Base-by-base conservation (phyloP, 2,113 vertebrate species). In the Hassar affinis region DNA sequence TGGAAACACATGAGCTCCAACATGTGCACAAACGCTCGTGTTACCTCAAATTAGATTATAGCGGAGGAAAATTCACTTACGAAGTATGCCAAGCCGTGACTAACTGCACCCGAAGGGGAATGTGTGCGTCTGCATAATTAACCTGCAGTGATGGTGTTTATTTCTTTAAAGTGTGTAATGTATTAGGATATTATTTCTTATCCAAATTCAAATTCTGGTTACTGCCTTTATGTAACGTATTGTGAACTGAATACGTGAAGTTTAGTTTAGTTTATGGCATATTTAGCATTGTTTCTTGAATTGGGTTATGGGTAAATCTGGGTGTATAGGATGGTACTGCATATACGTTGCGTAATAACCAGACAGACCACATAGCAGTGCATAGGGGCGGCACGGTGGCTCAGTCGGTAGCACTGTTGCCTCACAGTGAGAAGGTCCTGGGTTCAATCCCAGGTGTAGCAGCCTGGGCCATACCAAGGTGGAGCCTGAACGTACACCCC, bases 41-140 rank as follows among this genome's bases (percentile, higher is more conserved):
- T 75, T 75, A 27, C 72, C 49, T 33, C 49, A 52, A 75, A 75
- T 75, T 75, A 30, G 47, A 75, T 75, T 75, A 75, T 51, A 52
- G 71, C 47, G 51, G 15, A 51, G 45, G 47, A 75, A 75, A 75
- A 75, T 75, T 75, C n/a, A 30, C 47, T 52, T 52, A 6, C 45
- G 42, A 42, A 69, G 12, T 30, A 75, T 75, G 71, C 30, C 47
- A 75, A 30, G 15, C 71, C 71, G 51, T 75, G 47, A 75, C 45
- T 72, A 20, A 51, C 47, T 51, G n/a, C 45, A 30, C 45, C 71
- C 71, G 51, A 11, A 15, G 45, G 45, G 47, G 45, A 51, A 8
- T 4, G 69, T 72, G 45, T 47, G 42, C 20, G 10, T 47, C 42
- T 47, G 68, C 45, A 75, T 75, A 27, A 75, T 75, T 30, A 75